Conservation (phyloP, 92 coral and sea anemone species). For the Muricea muricata region DNA sequence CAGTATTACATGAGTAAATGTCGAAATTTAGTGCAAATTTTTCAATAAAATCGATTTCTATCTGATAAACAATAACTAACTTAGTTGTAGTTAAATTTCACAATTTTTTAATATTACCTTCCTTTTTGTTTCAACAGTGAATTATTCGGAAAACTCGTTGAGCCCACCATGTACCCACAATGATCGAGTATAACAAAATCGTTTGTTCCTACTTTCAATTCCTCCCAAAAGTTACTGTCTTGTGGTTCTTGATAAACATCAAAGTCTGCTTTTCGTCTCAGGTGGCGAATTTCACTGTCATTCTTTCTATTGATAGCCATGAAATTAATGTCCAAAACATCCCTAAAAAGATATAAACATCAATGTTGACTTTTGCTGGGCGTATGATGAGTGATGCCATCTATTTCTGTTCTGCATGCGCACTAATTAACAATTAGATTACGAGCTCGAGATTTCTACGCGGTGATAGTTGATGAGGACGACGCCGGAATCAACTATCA, state of each 20-base stretch:
- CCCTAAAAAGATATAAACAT: constrained; percentile 21
- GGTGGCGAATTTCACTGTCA: not conserved
- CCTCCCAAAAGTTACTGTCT: constrained; percentile 23
- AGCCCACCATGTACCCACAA: constrained; percentile 50
- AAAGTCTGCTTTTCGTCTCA: constrained; percentile 25
- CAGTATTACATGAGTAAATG: no score
- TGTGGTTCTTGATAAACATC: constrained; percentile 54
- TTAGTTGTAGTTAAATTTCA: no score
- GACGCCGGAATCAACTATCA: no score
- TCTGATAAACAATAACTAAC: no score
- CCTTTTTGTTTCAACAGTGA: constrained; percentile 13
- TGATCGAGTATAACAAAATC: constrained; percentile 60
- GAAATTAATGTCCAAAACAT: constrained; percentile 29
- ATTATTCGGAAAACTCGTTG: constrained; percentile 20
- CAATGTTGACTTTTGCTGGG: no score
- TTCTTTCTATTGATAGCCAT: constrained; percentile 28
- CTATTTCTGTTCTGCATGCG: no score
- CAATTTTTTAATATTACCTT: constrained; percentile 26
- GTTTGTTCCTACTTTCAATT: constrained; percentile 19
- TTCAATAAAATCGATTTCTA: no score
- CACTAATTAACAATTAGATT: no score
- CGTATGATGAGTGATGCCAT: no score
- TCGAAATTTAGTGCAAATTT: no score
- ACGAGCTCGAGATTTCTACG: no score
- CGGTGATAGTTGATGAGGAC: no score